Evolutionary conservation across 2,113 vertebrate genomes (phyloP).

Genomic region (Poicephalus meyeri): DNA sequence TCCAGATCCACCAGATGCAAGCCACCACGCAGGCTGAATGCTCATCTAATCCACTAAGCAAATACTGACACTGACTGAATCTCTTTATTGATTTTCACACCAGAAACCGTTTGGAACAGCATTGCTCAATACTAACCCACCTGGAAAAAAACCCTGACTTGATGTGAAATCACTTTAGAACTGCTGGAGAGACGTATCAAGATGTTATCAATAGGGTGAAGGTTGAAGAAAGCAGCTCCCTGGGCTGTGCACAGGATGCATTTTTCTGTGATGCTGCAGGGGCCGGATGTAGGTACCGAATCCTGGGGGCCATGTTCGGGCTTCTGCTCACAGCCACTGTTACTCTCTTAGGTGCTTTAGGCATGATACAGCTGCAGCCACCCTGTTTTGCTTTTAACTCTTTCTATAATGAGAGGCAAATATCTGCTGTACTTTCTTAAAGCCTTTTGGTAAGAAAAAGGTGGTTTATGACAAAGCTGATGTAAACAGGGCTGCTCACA

Average conservation of each 20-base stretch:
- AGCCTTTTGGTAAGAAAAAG: not conserved
- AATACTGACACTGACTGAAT: not conserved
- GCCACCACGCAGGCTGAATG: rapidly evolving
- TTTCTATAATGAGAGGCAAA: not conserved
- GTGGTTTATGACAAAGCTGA: not conserved
- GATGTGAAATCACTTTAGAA: not conserved
- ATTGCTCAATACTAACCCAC: not conserved
- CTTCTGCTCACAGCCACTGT: not conserved
- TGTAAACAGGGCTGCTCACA: rapidly evolving
- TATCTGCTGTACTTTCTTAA: not conserved
- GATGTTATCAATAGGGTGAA: not conserved
- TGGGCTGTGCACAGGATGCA: not conserved
- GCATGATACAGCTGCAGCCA: rapidly evolving
- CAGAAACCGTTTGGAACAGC: not conserved
- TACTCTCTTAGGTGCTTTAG: not conserved
- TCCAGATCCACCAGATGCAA: not conserved
- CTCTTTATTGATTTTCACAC: not conserved
- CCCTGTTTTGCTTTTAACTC: not conserved
- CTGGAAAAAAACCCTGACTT: not conserved
- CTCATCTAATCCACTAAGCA: not conserved
- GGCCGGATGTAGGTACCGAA: rapidly evolving
- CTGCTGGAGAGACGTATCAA: not conserved
- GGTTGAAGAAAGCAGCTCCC: not conserved
- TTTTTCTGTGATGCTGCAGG: not conserved
- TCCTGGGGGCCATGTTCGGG: rapidly evolving